Conservation (phyloP, 2,797 vertebrate species). For the Syndactyla subalaris region DNA sequence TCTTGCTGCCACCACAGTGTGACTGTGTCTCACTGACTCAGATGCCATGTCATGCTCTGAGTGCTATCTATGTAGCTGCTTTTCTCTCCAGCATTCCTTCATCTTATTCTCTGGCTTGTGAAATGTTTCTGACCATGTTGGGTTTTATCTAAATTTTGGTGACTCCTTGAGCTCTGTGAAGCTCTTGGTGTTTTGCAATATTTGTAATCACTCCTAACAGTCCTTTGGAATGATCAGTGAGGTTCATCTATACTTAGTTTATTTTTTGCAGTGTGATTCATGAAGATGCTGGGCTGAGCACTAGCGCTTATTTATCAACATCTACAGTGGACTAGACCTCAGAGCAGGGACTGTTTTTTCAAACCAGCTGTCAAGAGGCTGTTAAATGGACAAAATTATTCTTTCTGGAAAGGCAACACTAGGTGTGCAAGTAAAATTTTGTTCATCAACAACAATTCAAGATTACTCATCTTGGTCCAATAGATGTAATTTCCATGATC, state of each 20-base stretch:
- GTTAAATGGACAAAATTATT: not conserved
- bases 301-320: conserved; percentile 19
- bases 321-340: not conserved
- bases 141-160: not conserved
- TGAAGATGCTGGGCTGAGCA: not conserved
- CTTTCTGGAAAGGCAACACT: not conserved
- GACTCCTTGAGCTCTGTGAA: not conserved
- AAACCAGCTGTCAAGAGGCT: not conserved
- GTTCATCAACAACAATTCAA: not conserved
- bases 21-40: not conserved
- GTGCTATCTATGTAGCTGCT: not conserved
- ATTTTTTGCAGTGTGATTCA: not conserved
- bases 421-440: not conserved
- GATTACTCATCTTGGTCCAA: not conserved
- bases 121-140: not conserved
- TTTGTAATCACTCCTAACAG: not conserved
- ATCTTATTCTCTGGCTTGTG: not conserved
- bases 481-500: not conserved
- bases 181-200: not conserved
- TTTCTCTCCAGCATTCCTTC: not conserved
- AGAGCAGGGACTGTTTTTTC: not conserved
- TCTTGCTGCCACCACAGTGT: not conserved
- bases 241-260: not conserved
- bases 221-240: not conserved
- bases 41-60: not conserved